Conservation (phyloP, 2,888 invertebrate genomes). For the Micoletzkya japonica region DNA sequence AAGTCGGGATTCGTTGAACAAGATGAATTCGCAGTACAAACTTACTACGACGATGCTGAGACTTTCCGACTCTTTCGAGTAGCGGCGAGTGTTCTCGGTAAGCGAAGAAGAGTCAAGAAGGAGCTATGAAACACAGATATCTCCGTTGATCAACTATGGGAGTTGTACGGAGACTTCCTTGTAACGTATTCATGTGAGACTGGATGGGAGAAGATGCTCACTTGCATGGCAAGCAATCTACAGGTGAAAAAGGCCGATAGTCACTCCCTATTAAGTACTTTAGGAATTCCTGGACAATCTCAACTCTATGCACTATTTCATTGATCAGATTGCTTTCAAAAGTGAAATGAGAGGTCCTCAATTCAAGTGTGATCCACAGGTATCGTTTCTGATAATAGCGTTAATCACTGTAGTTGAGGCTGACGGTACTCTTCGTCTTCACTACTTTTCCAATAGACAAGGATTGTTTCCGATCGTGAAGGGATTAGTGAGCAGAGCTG, state of each 20-base stretch:
- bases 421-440: slow-evolving; percentile 46
- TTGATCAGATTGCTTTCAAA: slow-evolving; percentile 58
- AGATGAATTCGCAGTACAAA: slow-evolving; percentile 47
- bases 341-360: slow-evolving; percentile 56
- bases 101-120: neutral
- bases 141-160: slow-evolving; percentile 55
- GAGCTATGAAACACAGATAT: too few relatives aligned
- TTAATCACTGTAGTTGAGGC: neutral
- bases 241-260: slow-evolving; percentile 32
- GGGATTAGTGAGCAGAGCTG: slow-evolving; percentile 48
- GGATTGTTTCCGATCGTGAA: slow-evolving; percentile 58
- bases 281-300: slow-evolving; percentile 57
- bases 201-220: slow-evolving; percentile 56
- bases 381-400: neutral
- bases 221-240: slow-evolving; percentile 54
- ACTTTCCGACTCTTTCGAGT: slow-evolving; percentile 55
- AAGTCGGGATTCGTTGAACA: slow-evolving; percentile 49
- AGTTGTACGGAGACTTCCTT: slow-evolving; percentile 54
- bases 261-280: neutral
- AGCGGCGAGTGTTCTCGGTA: slow-evolving; percentile 47
- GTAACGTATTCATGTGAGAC: slow-evolving; percentile 53
- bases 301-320: slow-evolving; percentile 60
- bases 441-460: slow-evolving; percentile 56
- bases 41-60: slow-evolving; percentile 54
- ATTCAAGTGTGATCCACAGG: slow-evolving; percentile 42